Evolutionary conservation across 2,113 vertebrate genomes (phyloP).

Genomic region (Fregata magnificens): DNA sequence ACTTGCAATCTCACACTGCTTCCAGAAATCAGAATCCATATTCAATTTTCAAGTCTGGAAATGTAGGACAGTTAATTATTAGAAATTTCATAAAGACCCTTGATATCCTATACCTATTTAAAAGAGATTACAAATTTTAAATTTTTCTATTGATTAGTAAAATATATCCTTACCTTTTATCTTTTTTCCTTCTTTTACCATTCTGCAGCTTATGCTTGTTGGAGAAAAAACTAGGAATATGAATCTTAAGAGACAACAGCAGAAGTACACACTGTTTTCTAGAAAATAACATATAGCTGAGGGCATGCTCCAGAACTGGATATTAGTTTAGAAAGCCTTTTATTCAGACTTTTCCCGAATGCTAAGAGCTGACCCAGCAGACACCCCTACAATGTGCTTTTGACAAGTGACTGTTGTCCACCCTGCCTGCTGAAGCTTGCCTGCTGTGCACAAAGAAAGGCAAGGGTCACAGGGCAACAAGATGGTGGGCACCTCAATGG

Average conservation of each 20-base stretch:
- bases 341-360: not conserved
- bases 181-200: not conserved
- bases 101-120: not conserved
- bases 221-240: not conserved
- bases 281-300: not conserved
- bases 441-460: not conserved
- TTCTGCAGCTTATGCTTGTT: not conserved
- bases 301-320: not conserved
- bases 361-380: not conserved
- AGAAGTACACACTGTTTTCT: not conserved
- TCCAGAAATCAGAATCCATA: not conserved
- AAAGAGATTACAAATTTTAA: not conserved
- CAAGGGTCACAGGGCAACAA: not conserved
- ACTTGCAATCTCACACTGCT: not conserved
- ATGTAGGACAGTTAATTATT: not conserved
- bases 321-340: not conserved
- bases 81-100: not conserved
- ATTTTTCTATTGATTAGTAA: not conserved
- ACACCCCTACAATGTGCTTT: not conserved
- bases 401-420: accelerated
- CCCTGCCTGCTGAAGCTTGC: not conserved
- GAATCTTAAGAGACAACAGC: not conserved
- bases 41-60: not conserved
- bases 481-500: no score
- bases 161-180: not conserved